Percentiles rank a stretch among this genome's conserved stretches.
Evolutionary conservation across 2,888 invertebrate genomes (phyloP).

Genomic region (Caenorhabditis japonica): DNA sequence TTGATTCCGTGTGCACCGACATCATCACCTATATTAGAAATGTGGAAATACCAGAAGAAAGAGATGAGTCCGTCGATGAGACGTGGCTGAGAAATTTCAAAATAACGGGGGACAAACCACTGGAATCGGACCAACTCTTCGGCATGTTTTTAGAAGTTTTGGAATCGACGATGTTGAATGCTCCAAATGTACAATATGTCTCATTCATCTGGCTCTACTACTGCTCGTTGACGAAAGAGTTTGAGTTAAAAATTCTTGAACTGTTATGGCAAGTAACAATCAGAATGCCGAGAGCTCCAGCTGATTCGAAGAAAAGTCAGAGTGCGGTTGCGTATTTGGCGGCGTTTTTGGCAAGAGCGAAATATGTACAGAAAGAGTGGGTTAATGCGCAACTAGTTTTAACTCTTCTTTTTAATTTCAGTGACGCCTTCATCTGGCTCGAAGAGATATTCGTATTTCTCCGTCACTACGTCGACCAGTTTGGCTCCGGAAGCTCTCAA

Average conservation of each 20-base stretch:
- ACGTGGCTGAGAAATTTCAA: conserved; percentile 27
- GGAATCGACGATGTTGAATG: conserved; percentile 65
- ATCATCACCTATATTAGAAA: conserved; percentile 26
- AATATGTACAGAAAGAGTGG: conserved; percentile 64
- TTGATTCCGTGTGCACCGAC: conserved; percentile 34
- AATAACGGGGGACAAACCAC: conserved; percentile 5
- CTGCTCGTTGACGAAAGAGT: conserved; percentile 60
- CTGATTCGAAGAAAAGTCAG: conserved; percentile 70
- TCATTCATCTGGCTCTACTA: conserved; percentile 73
- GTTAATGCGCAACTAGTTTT: too few species aligned
- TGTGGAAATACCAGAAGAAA: conserved; percentile 3
- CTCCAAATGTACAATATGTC: conserved; percentile 62
- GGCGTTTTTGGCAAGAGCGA: conserved; percentile 69
- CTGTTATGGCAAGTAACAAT: conserved; percentile 67
- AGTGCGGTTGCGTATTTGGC: conserved; percentile 72
- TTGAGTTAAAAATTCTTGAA: conserved; percentile 56
- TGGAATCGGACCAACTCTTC: conserved; percentile 42
- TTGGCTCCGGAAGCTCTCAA: conserved; percentile 51
- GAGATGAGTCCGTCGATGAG: neutral
- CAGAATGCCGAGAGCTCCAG: conserved; percentile 62
- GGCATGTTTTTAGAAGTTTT: conserved; percentile 56
- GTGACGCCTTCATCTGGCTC: conserved; percentile 64
- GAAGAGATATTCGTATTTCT: conserved; percentile 67
- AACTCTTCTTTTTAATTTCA: too few species aligned
- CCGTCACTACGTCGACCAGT: conserved; percentile 64